Percentiles rank a stretch among this genome's conserved stretches.
These are phyloP conservation scores for Dysmachus trigonus DNA, from an alignment of 2,888 invertebrate genomes.

Conservation along the genomic window DNA sequence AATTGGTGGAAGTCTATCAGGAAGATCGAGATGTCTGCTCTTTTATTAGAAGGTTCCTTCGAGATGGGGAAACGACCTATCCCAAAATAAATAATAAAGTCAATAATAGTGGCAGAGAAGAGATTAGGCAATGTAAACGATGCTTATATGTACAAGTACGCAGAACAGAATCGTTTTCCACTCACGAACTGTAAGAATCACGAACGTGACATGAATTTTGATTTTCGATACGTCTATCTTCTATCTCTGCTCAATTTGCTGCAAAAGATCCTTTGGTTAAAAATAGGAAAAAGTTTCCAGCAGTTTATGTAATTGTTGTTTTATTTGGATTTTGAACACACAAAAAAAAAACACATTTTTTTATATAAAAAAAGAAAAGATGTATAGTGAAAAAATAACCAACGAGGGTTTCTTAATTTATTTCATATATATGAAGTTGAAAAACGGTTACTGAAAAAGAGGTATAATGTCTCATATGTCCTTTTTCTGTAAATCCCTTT, in stretches of 20 bases:
- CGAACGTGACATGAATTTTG: background rate
- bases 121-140: background rate
- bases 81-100: background rate
- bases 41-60: background rate
- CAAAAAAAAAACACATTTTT: too few species aligned
- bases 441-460: too few species aligned
- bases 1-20: background rate
- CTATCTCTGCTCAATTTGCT: background rate
- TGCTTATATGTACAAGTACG: too few species aligned
- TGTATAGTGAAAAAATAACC: too few species aligned
- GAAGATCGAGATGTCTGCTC: background rate
- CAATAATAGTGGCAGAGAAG: background rate
- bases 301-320: too few species aligned
- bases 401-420: too few species aligned
- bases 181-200: background rate
- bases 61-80: background rate
- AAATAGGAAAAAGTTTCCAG: background rate
- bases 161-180: background rate
- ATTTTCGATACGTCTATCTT: background rate
- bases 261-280: background rate
- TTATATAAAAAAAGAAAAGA: too few species aligned
- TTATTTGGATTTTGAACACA: too few species aligned
- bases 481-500: too few species aligned
- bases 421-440: too few species aligned
- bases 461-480: too few species aligned